A percentile compares a stretch with the other conserved stretches of the same genome.
Evolutionary conservation across 2,113 vertebrate genomes (phyloP).

Genomic region (Nesogale talazaci): DNA sequence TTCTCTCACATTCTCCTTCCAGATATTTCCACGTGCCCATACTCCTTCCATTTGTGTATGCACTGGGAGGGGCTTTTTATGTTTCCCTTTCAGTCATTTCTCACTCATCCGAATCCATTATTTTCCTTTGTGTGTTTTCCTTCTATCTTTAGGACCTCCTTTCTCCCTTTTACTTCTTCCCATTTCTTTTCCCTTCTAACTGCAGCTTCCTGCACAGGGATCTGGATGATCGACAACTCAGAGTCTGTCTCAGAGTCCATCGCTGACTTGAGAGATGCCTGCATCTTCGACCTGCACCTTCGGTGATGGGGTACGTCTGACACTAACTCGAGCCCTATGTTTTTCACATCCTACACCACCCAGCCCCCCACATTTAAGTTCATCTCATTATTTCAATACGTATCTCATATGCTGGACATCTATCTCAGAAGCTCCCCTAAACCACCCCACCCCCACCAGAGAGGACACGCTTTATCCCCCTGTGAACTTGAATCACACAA

Average conservation of each 20-base stretch:
- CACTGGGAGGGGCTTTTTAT: background rate
- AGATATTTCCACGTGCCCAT: background rate
- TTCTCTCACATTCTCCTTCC: background rate
- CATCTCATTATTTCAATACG: constrained; percentile 2
- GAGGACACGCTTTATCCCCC: background rate
- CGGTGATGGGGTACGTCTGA: background rate
- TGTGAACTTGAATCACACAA: background rate
- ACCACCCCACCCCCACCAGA: too few species aligned
- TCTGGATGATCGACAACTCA: background rate
- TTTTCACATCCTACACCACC: background rate
- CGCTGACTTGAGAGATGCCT: background rate
- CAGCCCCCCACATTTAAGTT: background rate
- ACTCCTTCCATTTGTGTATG: background rate
- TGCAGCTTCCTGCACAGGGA: background rate
- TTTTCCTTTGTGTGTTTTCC: background rate
- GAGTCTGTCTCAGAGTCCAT: background rate
- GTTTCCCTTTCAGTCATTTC: background rate
- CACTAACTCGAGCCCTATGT: background rate
- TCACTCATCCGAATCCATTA: background rate
- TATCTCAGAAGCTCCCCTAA: background rate
- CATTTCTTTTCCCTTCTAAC: background rate
- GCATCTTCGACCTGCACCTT: background rate
- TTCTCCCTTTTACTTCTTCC: background rate
- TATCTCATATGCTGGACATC: background rate
- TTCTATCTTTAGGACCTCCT: background rate